phyloP scores from a whole-genome alignment of 2,797 vertebrate genomes.

The Myripristis jacobus region DNA sequence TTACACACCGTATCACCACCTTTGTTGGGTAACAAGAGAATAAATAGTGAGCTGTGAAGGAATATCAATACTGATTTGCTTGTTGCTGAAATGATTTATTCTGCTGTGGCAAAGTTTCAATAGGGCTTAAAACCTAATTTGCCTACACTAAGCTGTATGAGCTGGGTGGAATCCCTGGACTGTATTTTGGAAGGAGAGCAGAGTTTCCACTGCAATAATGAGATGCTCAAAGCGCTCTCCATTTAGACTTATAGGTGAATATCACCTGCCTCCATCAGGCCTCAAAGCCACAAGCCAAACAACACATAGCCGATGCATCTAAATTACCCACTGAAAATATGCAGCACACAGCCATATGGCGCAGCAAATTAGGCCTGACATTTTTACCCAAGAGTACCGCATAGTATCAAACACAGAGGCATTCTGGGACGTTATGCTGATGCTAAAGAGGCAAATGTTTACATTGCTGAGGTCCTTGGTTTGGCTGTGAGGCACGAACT shows the following conservation, averaged over 20 bases:
- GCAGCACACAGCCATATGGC: conserved; percentile 39
- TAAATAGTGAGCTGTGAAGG: neutral
- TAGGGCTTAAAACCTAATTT: neutral
- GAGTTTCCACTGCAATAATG: conserved; percentile 43
- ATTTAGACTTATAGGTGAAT: conserved; percentile 38
- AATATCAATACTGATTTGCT: neutral
- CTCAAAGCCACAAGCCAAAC: conserved; percentile 52
- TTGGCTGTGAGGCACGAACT: conserved; percentile 61
- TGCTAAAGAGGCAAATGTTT: conserved; percentile 60
- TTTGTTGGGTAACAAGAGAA: neutral
- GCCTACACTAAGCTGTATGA: neutral
- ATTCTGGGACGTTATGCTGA: conserved; percentile 43
- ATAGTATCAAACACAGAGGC: conserved; percentile 36
- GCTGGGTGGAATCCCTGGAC: conserved; percentile 24
- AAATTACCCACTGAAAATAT: conserved; percentile 59
- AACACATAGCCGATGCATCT: conserved; percentile 31
- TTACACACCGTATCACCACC: too few species aligned
- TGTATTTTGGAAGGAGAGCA: conserved; percentile 11
- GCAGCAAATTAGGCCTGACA: conserved; percentile 53
- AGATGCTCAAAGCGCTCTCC: conserved; percentile 17
- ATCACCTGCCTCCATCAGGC: conserved; percentile 31
- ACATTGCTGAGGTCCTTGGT: conserved; percentile 64
- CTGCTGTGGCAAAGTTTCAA: neutral
- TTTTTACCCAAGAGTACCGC: conserved; percentile 37
- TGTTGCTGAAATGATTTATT: conserved; percentile 3